Base-by-base conservation (phyloP, 2,888 invertebrate genomes). In the Steinernema hermaphroditum region DNA sequence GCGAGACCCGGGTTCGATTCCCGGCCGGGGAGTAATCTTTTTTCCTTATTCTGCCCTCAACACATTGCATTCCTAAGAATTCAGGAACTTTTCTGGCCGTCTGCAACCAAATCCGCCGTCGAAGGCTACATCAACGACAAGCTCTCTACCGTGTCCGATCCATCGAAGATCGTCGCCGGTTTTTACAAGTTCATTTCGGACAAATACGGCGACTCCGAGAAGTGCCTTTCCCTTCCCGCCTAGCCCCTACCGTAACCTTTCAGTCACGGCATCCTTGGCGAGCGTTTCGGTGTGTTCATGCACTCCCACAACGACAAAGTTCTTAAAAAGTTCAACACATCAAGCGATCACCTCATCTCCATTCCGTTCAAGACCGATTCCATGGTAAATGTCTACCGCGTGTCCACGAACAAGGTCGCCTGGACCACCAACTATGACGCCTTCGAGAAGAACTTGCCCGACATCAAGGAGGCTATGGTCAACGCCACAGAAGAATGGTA, bases 201-300 rank as follows among this genome's bases (percentile, higher is more conserved):
- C 14, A 62, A 62, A 62, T 62, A 62, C 19, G 62, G 29, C 62
- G 62, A 62, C 34, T 8, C 62, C 4, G 62, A 62, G 16, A 62
- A 62, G 62, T 62, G 2, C 2, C 32, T 32, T 19, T 27, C n/a
- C 37, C 37, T 37, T 37, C 37, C 37, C 37, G 37, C 37, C 2
- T 1, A 4, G 2, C 8, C n/a, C 29, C 16, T 62, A n/a, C 29
- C 12, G 32, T n/a, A 29, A 2, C 2, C 62, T 62, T 62, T 32
- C n/a, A 62, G 62, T 32, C 27, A 16, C 32, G 62, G 62, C 29
- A 24, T 62, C 6, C 32, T 29, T 6, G 32, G 62, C 6, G 32
- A 27, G 16, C 62, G 62, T 32, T 62, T 62, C 62, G 62, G 62
- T 32, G 62, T 62, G 9, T 62, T 62, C 34, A 34, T 62, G 62